A percentile compares a stretch with the other conserved stretches of the same genome.
Evolutionary conservation across 2,113 vertebrate species (phyloP).

Genomic region (Pedetes capensis): DNA sequence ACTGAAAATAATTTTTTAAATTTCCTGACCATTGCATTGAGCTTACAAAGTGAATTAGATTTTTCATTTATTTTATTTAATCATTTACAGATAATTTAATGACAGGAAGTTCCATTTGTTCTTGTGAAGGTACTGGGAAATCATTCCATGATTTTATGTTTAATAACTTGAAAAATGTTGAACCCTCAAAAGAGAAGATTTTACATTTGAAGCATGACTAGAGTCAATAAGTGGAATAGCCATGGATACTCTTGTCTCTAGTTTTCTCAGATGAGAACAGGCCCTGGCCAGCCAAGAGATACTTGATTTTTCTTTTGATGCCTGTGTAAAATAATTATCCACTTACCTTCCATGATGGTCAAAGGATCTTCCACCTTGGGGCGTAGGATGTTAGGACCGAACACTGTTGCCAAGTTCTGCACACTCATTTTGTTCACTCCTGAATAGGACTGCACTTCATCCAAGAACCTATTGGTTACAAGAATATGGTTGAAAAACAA

Average conservation of each 20-base stretch:
- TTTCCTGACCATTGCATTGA: not conserved
- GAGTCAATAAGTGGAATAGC: not conserved
- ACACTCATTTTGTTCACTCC: constrained; percentile 99
- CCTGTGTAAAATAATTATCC: not conserved
- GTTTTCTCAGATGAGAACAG: not conserved
- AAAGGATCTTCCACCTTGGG: constrained; percentile 97
- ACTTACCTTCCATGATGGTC: constrained; percentile 97
- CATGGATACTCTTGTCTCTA: not conserved
- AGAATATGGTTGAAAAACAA: not conserved
- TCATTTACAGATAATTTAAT: not conserved
- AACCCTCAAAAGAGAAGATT: not conserved
- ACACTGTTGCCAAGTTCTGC: constrained; percentile 97
- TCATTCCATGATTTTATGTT: not conserved
- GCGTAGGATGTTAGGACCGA: constrained; percentile 96
- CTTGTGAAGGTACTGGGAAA: not conserved
- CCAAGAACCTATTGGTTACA: constrained; percentile 89
- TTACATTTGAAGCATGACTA: not conserved
- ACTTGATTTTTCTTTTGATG: not conserved
- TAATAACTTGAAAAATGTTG: not conserved
- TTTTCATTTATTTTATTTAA: not conserved
- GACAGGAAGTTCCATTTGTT: not conserved
- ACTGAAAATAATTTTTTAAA: not conserved
- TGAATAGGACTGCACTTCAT: constrained; percentile 98
- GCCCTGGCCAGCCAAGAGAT: not conserved
- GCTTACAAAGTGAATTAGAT: not conserved